Base-by-base conservation (phyloP, 2,113 vertebrate species). In the Thamnaconus septentrionalis region DNA sequence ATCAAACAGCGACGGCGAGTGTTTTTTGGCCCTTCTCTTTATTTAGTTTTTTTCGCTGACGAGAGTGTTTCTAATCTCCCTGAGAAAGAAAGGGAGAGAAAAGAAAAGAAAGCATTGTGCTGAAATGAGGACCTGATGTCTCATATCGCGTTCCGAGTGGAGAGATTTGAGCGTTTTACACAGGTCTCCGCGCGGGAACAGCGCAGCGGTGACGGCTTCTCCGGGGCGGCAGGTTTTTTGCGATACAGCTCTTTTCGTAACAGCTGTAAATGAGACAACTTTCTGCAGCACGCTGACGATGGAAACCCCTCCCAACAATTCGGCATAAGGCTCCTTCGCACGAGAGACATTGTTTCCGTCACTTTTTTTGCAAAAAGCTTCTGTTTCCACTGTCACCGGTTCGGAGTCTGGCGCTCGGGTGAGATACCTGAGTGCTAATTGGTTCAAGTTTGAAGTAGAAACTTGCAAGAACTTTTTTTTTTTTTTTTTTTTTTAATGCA, bases 191-290 rank as follows among this genome's bases (percentile, higher is more conserved):
- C 80, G 76, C 64, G 70, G 67, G 56, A 78, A 78, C 53, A 69
- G 40, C 53, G 61, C 61, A 70, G 71, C 76, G 66, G 83, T 74
- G 73, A 75, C 76, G 75, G 61, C 46, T 73, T 59, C 71, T 76
- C 67, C 4, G 5, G 66, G 59, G 61, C 57, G 65, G 40, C 59
- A 54, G 64, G 57, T 68, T 71, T 43, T 60, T 51, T 59, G 60
- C 78, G 52, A 74, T 80, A 80, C 49, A 56, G 62, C 66, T 59
- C 77, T 73, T 31, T 73, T 59, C 53, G 51, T 61, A 71, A 56
- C 42, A 56, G 18, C 18, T 31, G 18, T 64, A 66, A 74, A 80
- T 52, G 64, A 72, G 64, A 64, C 55, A 66, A 76, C 72, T 72
- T 64, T 64, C 50, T 6, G 7, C 50, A 54, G 58, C 60, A 48